Evolutionary conservation across 1,140 invertebrate genomes (phyloP), one percentile per base, ranked within the genome.

Genomic region (Brachionus sp.): DNA sequence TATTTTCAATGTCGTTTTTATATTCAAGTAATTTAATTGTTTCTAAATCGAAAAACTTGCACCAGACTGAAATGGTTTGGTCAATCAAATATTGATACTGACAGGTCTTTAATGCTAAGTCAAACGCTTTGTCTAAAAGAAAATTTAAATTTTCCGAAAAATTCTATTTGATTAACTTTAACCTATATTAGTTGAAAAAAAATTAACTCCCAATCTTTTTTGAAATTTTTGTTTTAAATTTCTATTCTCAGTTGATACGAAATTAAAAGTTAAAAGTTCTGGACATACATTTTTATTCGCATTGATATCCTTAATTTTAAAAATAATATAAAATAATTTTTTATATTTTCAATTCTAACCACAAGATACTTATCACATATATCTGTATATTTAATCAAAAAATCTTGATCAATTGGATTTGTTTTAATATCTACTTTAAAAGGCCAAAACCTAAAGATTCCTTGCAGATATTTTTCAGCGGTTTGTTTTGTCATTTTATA

Each of bases 1-100:
- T 39, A 35, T 80, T 33, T 19, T 62, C 39, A 37, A 80, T 44
- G 35, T 80, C 77, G 6, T 57, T 50, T 80, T 35, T 7, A 10
- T 80, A 80, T 42, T 80, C 50, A 4, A 80, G 19, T 25, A 80
- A 62, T 13, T 80, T 66, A 9, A 80, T 19, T 13, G 23, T 57
- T 13, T 80, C 50, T 16, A 5, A 23, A 13, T 80, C 77, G 57
- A 80, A 80, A 66, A 80, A 80, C 57, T 80, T 80, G 25, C 77
- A 80, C 77, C 77, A 80, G 57, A 80, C 5, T n/a, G 77, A 80
- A 13, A 42, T 25, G 0, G 50, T 80, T 12, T 37, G 39, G 62
- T 80, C 77, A 25, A 80, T 80, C 7, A 80, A 66, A 42, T 25
- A 66, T 35, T 80, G 46, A 62, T 62, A 80, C 33, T 80, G 77